Base-by-base conservation (phyloP, 2,113 vertebrate genomes). In the Hyla sarda region DNA sequence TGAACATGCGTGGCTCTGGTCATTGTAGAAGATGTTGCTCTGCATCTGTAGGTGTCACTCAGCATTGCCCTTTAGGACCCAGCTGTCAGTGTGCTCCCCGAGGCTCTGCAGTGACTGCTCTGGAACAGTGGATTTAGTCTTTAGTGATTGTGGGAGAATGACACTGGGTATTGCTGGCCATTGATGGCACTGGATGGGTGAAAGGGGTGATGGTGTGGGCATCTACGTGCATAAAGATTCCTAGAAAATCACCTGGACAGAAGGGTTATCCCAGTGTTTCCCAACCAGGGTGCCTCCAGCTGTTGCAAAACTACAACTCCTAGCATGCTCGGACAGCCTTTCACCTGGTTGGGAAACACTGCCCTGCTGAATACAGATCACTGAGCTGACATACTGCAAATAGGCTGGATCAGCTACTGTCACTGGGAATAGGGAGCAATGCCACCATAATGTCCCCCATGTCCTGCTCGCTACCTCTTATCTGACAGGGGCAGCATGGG, bases 31-130 rank as follows among this genome's bases (percentile, higher is more conserved):
- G 3, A 48, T 54, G 14, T 41, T 13, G 34, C 34, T 37, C 19
- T 25, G 23, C 13, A 23, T 28, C 50, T 34, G 5, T 25, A 58
- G 28, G 16, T 56, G 76, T 37, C 74, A 34, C 52, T 12, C 54
- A 34, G 74, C 47, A 47, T 5, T 81, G 56, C 16, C 77, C 56
- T 25, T 11, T 34, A 34, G 16, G 13, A 58, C 3, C 54, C 3
- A 11, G 34, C 77, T 60, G 78, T n/a, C 37, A 9, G 56, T 62
- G 78, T 47, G 25, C 75, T 48, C 77, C 21, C 5, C 21, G n/a
- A 12, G 56, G 23, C 56, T 62, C 54, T 76, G 83, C 83, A 75
- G 54, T 60, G 30, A 69, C 7, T 37, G 56, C 56, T 65, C 56
- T 54, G 41, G 41, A 41, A 37, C 50, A 75, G 34, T 45, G 32